phyloP scores from a whole-genome alignment of 2,113 vertebrate species.

The Bolborhynchus lineola region DNA sequence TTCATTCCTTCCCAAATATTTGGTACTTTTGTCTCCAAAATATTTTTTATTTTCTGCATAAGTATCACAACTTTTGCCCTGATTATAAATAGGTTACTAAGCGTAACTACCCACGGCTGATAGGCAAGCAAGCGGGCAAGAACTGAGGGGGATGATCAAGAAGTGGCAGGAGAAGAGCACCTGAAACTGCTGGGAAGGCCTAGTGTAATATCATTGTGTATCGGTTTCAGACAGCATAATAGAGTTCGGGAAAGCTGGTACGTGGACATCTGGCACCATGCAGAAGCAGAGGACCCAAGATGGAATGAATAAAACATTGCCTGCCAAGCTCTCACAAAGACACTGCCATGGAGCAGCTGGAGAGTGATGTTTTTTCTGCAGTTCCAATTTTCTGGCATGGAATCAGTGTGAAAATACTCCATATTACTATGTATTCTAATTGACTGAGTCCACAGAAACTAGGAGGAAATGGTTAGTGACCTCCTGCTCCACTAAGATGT shows the following conservation, averaged over 20 bases:
- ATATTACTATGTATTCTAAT: too few species aligned
- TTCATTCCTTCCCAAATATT: neutral
- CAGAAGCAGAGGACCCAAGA: neutral
- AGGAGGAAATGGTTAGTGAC: neutral
- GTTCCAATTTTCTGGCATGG: neutral
- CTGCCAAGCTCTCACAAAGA: neutral
- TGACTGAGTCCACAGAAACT: neutral
- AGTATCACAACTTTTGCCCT: neutral
- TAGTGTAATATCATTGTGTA: accelerated
- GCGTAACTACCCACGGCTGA: neutral
- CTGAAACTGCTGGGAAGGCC: neutral
- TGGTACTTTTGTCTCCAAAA: neutral
- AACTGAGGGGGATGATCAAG: neutral
- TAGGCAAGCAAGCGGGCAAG: neutral
- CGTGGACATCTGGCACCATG: accelerated
- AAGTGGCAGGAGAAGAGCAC: neutral
- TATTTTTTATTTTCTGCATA: neutral
- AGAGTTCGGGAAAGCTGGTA: neutral
- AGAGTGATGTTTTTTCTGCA: neutral
- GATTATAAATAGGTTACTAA: neutral
- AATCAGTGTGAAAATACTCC: neutral
- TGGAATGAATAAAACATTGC: neutral
- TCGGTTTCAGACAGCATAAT: neutral
- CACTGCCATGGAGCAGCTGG: accelerated
- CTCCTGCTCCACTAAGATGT: neutral